Base-by-base conservation (phyloP, 2,888 invertebrate species). In the Acrobasis consociella region DNA sequence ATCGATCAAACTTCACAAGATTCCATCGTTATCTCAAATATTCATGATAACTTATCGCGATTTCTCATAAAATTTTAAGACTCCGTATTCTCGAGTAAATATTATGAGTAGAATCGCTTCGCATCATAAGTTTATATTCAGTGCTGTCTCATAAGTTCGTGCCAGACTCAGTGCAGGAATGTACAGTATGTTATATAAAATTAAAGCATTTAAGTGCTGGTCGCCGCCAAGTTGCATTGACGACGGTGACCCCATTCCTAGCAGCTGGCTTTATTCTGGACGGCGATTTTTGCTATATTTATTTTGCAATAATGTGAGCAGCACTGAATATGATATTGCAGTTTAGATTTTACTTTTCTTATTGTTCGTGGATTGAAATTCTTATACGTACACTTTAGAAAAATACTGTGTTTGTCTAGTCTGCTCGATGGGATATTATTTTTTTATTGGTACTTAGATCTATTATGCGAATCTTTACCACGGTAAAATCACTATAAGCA, bases 131-230 rank as follows among this genome's bases (percentile, higher is more conserved):
- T 53, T 37, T 53, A 37, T 38, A n/a, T 53, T 9, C 38, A 38
- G 3, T 53, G 8, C 37, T 42, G n/a, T 42, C 17, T 42, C 31
- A 52, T 52, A 22, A 42, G n/a, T n/a, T 11, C 46, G 5, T 13
- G 46, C 13, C 46, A n/a, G 39, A 7, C 51, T 39, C 51, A 17
- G 42, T 42, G 67, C 69, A 67, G 69, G 65, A 67, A 71, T 64
- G 69, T 68, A 64, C 65, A 65, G 67, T 74, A 73, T 63, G 70
- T 76, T 78, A 79, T 77, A 74, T 75, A 77, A 81, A 81, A 81
- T 83, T 78, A 75, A 81, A 80, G 75, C 77, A 69, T 73, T 72
- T 70, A 67, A 69, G 69, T 65, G 68, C 66, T 64, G 72, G 66
- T 65, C 67, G 67, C 72, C 69, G 67, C 73, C 72, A 68, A 75